These are phyloP conservation scores for Colletes gigas DNA, from an alignment of 1,140 invertebrate genomes.

Conservation along the genomic window DNA sequence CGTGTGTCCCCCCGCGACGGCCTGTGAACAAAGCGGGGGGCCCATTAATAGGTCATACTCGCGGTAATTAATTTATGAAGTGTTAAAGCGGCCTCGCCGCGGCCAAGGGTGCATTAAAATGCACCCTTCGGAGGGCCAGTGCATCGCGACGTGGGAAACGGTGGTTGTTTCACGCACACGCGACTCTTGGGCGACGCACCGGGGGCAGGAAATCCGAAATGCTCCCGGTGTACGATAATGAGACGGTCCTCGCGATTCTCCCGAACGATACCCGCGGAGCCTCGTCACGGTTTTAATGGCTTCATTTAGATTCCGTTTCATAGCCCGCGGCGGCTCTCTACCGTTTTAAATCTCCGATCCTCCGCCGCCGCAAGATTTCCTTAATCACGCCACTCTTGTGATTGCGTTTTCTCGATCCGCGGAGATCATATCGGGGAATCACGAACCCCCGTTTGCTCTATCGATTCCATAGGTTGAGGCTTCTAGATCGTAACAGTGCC, in stretches of 20 bases:
- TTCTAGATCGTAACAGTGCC: too few relatives aligned
- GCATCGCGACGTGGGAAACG: constrained; percentile 34
- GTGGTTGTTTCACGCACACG: background rate
- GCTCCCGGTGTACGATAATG: constrained; percentile 43
- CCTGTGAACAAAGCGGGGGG: constrained; percentile 43
- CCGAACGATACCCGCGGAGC: constrained; percentile 32
- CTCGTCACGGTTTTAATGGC: constrained; percentile 46
- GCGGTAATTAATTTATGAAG: constrained; percentile 69
- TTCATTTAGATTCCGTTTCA: constrained; percentile 52
- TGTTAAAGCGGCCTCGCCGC: constrained; percentile 52
- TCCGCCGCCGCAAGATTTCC: background rate
- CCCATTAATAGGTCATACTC: constrained; percentile 54
- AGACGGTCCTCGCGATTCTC: constrained; percentile 46
- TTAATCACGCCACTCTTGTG: background rate
- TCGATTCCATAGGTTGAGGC: too few relatives aligned
- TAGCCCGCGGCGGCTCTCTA: too few relatives aligned
- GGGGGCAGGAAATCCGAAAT: constrained; percentile 58
- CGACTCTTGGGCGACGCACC: constrained; percentile 5
- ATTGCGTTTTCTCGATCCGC: background rate
- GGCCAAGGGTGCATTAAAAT: constrained; percentile 63
- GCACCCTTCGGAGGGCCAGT: constrained; percentile 50
- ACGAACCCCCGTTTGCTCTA: too few relatives aligned
- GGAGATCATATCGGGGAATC: too few relatives aligned
- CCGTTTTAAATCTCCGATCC: constrained; percentile 3
- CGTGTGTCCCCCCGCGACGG: background rate